These are phyloP conservation scores for Plecotus auritus DNA, from an alignment of 2,113 vertebrate genomes.

Conservation along the genomic window DNA sequence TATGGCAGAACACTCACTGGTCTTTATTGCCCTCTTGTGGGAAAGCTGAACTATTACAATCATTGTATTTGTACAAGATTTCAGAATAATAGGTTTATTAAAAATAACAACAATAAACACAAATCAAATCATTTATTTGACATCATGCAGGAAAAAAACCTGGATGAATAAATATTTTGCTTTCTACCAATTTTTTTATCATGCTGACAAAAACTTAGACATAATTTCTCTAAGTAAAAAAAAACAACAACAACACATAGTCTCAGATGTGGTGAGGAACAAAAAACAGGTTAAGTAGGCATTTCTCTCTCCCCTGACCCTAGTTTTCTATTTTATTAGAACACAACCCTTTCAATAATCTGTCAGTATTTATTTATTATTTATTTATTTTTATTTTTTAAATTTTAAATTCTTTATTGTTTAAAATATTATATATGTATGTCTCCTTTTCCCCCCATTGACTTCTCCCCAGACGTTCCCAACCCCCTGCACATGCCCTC, in stretches of 20 bases:
- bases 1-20: background rate
- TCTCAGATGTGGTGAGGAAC: background rate
- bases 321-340: conserved; percentile 31
- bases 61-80: background rate
- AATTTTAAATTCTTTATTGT: no score
- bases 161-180: background rate
- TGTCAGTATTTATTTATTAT: background rate
- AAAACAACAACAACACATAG: background rate
- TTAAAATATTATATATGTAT: no score
- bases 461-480: no score
- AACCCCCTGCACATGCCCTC: no score
- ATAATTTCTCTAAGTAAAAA: conserved; percentile 24
- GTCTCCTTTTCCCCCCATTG: no score
- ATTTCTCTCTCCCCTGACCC: background rate
- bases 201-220: background rate
- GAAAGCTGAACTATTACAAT: conserved; percentile 35
- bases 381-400: no score
- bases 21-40: conserved; percentile 74
- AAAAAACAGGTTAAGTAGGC: background rate
- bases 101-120: background rate
- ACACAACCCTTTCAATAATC: background rate
- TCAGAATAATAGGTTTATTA: background rate
- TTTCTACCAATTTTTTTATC: background rate
- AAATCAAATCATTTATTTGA: conserved; percentile 3
- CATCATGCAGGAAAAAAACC: background rate